Evolutionary conservation across 2,888 invertebrate species (phyloP), one percentile per base, ranked within the genome.

Genomic region (Cheilosia scutellata): DNA sequence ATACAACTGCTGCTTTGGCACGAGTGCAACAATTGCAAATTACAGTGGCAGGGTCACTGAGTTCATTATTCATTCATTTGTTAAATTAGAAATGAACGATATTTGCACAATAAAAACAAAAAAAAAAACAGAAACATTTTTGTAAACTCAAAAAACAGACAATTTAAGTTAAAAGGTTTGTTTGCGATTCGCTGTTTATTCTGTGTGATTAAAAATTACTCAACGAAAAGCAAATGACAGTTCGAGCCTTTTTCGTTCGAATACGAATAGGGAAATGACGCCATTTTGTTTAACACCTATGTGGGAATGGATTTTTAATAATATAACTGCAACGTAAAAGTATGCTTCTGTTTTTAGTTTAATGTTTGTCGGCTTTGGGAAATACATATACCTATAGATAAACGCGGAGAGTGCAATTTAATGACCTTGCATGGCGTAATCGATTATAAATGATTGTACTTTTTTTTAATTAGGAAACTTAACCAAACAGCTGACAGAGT

Each of bases 21-120:
- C 80, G 75, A 76, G 60, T 80, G 84, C 84, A 80, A 80, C 80
- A 66, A 71, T 84, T 75, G 80, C 84, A 71, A 76, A 80, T 71
- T 75, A 80, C 79, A 83, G 71, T 75, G 66, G 80, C 79, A 80
- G 84, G 84, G 84, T 84, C 84, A 84, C n/a, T 42, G 65, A 70
- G 84, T 84, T 84, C 84, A 84, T 71, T 84, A 75, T 80, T 84
- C 79, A 84, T 84, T 84, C 84, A 80, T 84, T 84, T 84, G 75
- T 76, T 75, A 80, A 84, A 84, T 84, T 84, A 84, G 75, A 80
- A 83, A 77, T 77, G 60, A 82, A 68, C 72, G 66, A 63, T 66
- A 63, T 60, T 58, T 55, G 13, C n/a, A 63, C 16, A 27, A 29
- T 37, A 37, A 11, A 57, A 4, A 42, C 20, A 25, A n/a, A 25